phyloP scores from a whole-genome alignment of 2,888 invertebrate genomes.

The Prosapia bicincta region DNA sequence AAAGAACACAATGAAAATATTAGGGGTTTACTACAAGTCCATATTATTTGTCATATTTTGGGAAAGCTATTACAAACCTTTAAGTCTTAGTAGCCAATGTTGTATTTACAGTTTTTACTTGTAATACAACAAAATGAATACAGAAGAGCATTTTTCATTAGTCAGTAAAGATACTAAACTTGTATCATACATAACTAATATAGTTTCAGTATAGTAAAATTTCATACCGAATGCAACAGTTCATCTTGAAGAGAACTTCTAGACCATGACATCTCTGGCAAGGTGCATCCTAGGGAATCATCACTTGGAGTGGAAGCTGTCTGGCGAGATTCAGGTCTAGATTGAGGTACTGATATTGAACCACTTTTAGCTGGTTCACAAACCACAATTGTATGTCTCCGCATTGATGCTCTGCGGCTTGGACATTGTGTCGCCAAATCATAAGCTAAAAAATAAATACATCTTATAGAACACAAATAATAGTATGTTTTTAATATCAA shows the following conservation, averaged over 20 bases:
- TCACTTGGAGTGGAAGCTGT: conserved; percentile 45
- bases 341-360: conserved; percentile 58
- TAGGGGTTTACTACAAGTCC: too few relatives aligned
- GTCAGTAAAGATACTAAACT: too few relatives aligned
- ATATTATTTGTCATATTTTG: too few relatives aligned
- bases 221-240: conserved; percentile 61
- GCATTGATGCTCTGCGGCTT: conserved; percentile 62
- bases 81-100: too few relatives aligned
- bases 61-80: too few relatives aligned
- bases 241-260: conserved; percentile 66
- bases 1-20: too few relatives aligned
- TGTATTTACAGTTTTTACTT: too few relatives aligned
- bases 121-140: not conserved
- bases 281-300: conserved; percentile 51
- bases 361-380: conserved; percentile 46
- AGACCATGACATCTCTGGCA: conserved; percentile 58
- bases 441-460: conserved; percentile 66
- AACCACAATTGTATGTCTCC: conserved; percentile 65
- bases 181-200: too few relatives aligned
- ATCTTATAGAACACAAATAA: too few relatives aligned
- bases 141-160: too few relatives aligned
- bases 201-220: too few relatives aligned
- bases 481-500: too few relatives aligned
- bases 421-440: conserved; percentile 81
- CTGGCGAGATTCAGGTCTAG: conserved; percentile 39